Base-by-base conservation (phyloP, 2,797 vertebrate species). In the Lepilemur septentrionalis region DNA sequence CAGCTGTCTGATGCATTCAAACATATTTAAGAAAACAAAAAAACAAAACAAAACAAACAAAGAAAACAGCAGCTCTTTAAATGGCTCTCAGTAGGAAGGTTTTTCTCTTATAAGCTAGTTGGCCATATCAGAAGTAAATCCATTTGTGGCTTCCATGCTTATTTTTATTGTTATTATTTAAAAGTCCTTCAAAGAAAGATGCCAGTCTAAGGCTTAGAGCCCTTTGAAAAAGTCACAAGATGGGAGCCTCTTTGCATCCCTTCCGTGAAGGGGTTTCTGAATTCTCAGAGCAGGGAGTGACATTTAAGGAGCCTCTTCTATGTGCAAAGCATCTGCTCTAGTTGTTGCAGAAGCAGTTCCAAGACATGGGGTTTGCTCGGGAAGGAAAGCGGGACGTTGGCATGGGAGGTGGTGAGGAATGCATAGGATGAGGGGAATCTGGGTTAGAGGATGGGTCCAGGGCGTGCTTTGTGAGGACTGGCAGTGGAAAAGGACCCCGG, bases 181-280 rank as follows among this genome's bases (percentile, higher is more conserved):
- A 96, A 91, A 94, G 85, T 82, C 41, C 35, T 93, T 82, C 55
- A 50, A 57, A 81, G 63, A 59, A 63, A 85, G 57, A 59, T 55
- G 28, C 43, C 81, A 72, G 7, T 3, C 10, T 52, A 38, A 87
- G 65, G 12, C 84, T 41, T 32, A 38, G 52, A 80, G 67, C 59
- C 52, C 85, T 90, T 50, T 84, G 81, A 63, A 32, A 95, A n/a
- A 28, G n/a, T 83, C n/a, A 11, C 30, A 63, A 65, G 46, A 10
- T 55, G 35, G 46, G n/a, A 25, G 4, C 17, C 20, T 59, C 73
- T 91, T 79, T 4, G 5, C 4, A 28, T 38, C 41, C 43, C 5
- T 76, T 91, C 72, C 75, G 72, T 38, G 72, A 38, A 76, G 70
- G 46, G 12, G n/a, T 38, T 88, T 81, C 86, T 79, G 63, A 92